A percentile compares a stretch with the other conserved stretches of the same genome.
Evolutionary conservation across 2,888 invertebrate species (phyloP).

Genomic region (Thysanoteuthis rhombus): DNA sequence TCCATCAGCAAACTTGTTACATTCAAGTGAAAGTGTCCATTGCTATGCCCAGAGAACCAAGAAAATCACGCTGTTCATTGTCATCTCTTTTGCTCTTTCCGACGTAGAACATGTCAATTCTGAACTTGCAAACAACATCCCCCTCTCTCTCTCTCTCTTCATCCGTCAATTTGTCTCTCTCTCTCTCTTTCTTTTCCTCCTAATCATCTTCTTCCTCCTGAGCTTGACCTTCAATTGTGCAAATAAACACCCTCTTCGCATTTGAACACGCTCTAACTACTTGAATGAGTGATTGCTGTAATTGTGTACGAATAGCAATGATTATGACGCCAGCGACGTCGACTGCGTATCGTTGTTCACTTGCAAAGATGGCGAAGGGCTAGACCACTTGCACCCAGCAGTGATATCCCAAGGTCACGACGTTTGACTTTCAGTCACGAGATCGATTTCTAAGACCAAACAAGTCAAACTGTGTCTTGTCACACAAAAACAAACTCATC

Average conservation of each 20-base stretch:
- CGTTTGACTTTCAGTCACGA: background rate
- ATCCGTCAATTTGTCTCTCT: background rate
- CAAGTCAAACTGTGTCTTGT: background rate
- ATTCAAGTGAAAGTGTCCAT: too few species aligned
- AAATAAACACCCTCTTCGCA: background rate
- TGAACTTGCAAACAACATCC: too few species aligned
- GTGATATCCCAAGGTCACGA: background rate
- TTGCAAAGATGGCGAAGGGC: background rate
- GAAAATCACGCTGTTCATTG: too few species aligned
- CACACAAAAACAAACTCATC: background rate
- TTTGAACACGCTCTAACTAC: background rate
- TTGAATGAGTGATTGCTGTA: background rate
- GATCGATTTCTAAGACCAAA: background rate
- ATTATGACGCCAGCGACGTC: background rate
- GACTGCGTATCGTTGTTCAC: background rate
- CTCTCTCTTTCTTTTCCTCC: background rate
- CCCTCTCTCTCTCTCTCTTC: too few species aligned
- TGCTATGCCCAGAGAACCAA: too few species aligned
- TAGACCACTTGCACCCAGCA: background rate
- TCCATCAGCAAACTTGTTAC: too few species aligned
- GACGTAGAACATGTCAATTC: too few species aligned
- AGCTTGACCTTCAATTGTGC: background rate
- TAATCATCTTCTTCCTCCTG: background rate
- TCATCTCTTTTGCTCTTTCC: too few species aligned
- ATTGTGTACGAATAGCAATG: background rate